Evolutionary conservation across 1,140 invertebrate genomes (phyloP).

Genomic region (Hirudo medicinalis): DNA sequence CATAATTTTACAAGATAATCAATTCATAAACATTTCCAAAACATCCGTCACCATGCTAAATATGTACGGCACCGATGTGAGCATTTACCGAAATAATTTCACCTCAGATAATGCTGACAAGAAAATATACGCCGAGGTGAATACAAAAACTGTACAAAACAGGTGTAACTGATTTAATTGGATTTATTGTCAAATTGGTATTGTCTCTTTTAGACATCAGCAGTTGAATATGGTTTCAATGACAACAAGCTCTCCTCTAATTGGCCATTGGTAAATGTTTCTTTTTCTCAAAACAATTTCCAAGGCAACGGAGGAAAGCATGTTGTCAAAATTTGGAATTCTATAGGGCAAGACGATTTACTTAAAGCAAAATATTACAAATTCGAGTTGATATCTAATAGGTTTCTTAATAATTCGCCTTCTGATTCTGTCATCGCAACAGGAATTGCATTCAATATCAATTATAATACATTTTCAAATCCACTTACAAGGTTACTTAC

Average conservation of each 20-base stretch:
- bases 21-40: neutral
- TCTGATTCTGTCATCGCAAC: neutral
- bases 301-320: neutral
- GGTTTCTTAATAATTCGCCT: neutral
- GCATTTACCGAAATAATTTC: neutral
- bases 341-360: neutral
- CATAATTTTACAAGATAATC: neutral
- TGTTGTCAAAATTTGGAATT: neutral
- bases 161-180: slow-evolving; percentile 1
- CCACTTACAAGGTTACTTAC: neutral
- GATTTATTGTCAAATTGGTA: too few species aligned
- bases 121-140: neutral
- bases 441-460: neutral
- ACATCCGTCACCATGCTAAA: neutral
- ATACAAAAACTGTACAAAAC: neutral
- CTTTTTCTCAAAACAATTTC: neutral
- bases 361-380: neutral
- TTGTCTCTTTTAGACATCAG: too few species aligned
- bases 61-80: neutral
- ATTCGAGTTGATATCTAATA: neutral
- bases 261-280: neutral
- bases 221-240: neutral
- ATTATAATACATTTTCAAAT: neutral
- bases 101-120: neutral
- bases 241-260: neutral